Conservation (phyloP, 2,113 vertebrate species). For the Cynocephalus volans region DNA sequence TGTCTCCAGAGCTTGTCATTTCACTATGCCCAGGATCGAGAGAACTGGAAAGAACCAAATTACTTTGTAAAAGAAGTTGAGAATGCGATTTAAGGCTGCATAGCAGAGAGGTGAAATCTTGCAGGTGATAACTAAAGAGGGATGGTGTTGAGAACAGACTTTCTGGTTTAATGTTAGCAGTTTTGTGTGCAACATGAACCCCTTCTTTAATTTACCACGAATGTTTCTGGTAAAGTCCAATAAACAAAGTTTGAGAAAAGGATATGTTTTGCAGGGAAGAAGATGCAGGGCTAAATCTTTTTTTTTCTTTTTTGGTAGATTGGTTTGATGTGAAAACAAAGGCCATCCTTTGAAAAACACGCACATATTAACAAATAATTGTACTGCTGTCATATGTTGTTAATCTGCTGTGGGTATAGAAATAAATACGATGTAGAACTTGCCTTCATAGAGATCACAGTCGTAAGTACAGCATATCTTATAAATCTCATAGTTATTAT, state of each 20-base stretch:
- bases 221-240: neutral
- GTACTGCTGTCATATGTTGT: neutral
- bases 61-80: neutral
- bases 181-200: neutral
- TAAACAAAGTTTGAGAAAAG: neutral
- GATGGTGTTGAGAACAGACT: neutral
- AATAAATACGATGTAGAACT: neutral
- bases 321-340: neutral
- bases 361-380: neutral
- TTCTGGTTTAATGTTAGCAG: neutral
- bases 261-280: neutral
- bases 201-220: neutral
- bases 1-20: neutral
- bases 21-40: neutral
- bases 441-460: neutral
- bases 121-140: neutral
- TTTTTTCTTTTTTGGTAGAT: neutral
- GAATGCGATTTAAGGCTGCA: neutral
- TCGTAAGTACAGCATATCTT: neutral
- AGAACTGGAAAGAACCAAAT: neutral
- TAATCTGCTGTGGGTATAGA: neutral
- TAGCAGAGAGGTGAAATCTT: neutral
- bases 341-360: neutral
- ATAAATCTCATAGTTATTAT: neutral
- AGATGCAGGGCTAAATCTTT: neutral